Evolutionary conservation across 1,140 invertebrate species (phyloP).

Genomic region (Achatina immaculata): DNA sequence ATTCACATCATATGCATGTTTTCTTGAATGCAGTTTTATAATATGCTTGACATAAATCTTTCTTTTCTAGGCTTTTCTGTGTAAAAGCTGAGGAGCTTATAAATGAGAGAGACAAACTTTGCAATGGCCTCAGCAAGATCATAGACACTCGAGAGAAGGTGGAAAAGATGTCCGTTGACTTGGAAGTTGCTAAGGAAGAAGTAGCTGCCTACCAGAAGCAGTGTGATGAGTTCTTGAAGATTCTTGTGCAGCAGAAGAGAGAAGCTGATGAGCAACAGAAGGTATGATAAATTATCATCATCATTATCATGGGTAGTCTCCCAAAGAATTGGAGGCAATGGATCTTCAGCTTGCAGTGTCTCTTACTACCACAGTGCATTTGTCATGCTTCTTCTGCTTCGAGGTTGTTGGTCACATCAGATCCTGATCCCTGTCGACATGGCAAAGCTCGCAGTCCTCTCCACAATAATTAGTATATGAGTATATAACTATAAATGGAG

Average conservation of each 20-base stretch:
- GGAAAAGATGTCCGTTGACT: slow-evolving; percentile 82
- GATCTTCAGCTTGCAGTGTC: too few species aligned
- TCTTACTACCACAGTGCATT: too few species aligned
- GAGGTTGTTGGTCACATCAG: too few species aligned
- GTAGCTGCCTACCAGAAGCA: slow-evolving; percentile 79
- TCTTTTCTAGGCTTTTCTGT: slow-evolving; percentile 77
- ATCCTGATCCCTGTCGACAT: too few species aligned
- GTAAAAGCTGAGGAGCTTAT: slow-evolving; percentile 80
- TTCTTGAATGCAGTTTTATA: not conserved
- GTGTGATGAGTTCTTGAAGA: slow-evolving; percentile 82
- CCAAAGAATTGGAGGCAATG: too few species aligned
- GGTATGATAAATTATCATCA: too few species aligned
- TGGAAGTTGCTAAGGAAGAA: slow-evolving; percentile 81
- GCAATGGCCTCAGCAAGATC: slow-evolving; percentile 83
- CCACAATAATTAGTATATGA: too few species aligned
- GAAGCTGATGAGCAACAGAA: slow-evolving; percentile 84
- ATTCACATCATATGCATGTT: not conserved
- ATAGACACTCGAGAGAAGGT: slow-evolving; percentile 78
- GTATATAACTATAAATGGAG: too few species aligned
- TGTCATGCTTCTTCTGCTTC: too few species aligned
- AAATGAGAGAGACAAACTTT: slow-evolving; percentile 78
- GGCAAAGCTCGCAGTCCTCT: too few species aligned
- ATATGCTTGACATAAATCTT: not conserved
- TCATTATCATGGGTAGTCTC: too few species aligned
- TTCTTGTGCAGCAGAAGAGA: slow-evolving; percentile 81